These are phyloP conservation scores for Plagodis dolabraria DNA, from an alignment of 2,888 invertebrate species.

Conservation along the genomic window DNA sequence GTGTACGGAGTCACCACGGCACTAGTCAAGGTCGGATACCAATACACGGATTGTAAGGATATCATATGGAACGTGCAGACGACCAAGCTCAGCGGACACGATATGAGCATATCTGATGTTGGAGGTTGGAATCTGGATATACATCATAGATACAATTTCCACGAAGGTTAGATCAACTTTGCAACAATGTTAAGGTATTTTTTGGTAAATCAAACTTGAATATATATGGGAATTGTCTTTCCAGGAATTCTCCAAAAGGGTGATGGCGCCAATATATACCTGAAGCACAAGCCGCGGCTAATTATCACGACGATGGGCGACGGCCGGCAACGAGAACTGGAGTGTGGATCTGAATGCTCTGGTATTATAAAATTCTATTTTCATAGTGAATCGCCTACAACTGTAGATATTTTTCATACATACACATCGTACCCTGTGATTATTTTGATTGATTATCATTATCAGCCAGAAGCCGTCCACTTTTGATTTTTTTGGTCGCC, in stretches of 20 bases:
- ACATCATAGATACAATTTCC: slow-evolving; percentile 98
- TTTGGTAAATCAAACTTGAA: neutral
- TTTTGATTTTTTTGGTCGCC: no score
- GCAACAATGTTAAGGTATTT: no score
- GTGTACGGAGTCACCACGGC: slow-evolving; percentile 99
- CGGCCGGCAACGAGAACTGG: slow-evolving; percentile 94
- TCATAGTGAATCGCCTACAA: neutral
- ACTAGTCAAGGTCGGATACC: slow-evolving; percentile 97
- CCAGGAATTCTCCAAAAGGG: slow-evolving; percentile 97
- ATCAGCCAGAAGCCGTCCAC: no score
- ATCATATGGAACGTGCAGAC: slow-evolving; percentile 98
- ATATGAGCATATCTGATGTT: slow-evolving; percentile 98
- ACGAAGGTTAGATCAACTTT: slow-evolving; percentile 90
- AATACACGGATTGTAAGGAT: slow-evolving; percentile 95
- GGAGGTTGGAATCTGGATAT: slow-evolving; percentile 99
- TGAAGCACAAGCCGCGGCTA: slow-evolving; percentile 96
- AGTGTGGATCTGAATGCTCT: slow-evolving; percentile 87
- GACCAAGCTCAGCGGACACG: slow-evolving; percentile 97
- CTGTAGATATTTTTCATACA: no score
- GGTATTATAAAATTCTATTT: slow-evolving; percentile 14
- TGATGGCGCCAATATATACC: slow-evolving; percentile 97
- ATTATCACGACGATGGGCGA: slow-evolving; percentile 96
- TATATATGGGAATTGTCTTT: slow-evolving; percentile 26
- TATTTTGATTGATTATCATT: no score
- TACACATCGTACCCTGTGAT: no score